Base-by-base conservation (phyloP, 2,113 vertebrate genomes). In the Pachyramphus minor region DNA sequence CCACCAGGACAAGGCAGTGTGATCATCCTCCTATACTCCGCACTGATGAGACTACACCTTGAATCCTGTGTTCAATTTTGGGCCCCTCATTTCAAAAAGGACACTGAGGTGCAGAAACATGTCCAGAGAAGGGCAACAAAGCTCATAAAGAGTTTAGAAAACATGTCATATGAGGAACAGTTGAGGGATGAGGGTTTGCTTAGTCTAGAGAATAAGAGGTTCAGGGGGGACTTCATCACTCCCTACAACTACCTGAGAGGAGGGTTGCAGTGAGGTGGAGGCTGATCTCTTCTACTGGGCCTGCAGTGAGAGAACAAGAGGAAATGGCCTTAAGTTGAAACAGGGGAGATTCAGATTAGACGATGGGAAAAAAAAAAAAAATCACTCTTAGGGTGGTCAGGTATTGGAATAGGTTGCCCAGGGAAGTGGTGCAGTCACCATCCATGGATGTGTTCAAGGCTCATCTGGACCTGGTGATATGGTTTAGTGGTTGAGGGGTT, bases 301-400 rank as follows among this genome's bases (percentile, higher is more conserved):
- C 28, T 45, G 20, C 5, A 52, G 39, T 30, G 53, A 74, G 33
- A 75, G 8, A 28, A 82, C 16, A 74, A 52, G 28, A 75, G 19
- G 19, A 67, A 67, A 82, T 6, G 10, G 23, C 23, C 23, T 67
- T 52, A 44, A 52, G 11, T 6, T 33, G 31, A 58, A 12, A 50
- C 5, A 59, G 8, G 5, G 8, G 12, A 50, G 22, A 50, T 28
- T 33, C 27, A 44, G 22, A 50, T 37, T 23, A 44, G 14, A 64
- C 4, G 25, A 1, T 15, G 49, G 35, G n/a, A n/a, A 13, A 55
- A 62, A 66, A 42, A 67, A 41, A 4, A 2, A 0, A 14, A 9
- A 8, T 58, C 55, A 58, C 21, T 58, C 55, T 58, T 23, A 58
- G 1, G 23, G 33, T n/a, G 45, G n/a, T 30, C 39, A 60, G 19